Evolutionary conservation across 2,888 invertebrate genomes (phyloP).

Genomic region (Cephus runcator): DNA sequence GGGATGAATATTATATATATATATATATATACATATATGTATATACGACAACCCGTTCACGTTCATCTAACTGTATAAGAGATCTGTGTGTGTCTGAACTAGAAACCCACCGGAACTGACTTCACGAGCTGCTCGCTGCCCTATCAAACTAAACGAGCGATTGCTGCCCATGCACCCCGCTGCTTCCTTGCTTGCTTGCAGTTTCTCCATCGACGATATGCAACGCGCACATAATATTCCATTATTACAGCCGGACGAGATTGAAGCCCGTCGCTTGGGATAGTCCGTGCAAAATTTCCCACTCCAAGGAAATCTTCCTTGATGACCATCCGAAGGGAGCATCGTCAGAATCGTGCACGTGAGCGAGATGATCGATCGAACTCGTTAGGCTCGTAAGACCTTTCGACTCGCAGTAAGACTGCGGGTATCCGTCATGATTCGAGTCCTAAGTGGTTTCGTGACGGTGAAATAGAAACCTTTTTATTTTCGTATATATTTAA

Average conservation of each 20-base stretch:
- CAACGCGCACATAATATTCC: conserved; percentile 19
- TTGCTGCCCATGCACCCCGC: conserved; percentile 11
- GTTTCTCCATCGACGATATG: background rate
- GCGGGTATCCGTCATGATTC: too few relatives aligned
- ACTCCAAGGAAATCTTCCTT: too few relatives aligned
- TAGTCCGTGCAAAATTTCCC: too few relatives aligned
- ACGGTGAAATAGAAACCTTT: too few relatives aligned
- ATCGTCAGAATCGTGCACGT: too few relatives aligned
- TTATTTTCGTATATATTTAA: too few relatives aligned
- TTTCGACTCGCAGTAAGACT: too few relatives aligned
- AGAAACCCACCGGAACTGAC: conserved; percentile 33
- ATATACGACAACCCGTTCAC: conserved; percentile 12
- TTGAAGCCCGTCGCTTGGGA: too few relatives aligned
- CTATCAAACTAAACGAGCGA: conserved; percentile 35
- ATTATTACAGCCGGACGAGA: conserved; percentile 17
- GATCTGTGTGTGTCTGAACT: conserved; percentile 8
- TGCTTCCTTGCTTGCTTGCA: conserved; percentile 2
- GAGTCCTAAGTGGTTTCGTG: too few relatives aligned
- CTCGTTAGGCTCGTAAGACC: too few relatives aligned
- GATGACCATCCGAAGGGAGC: too few relatives aligned
- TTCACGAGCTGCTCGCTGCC: conserved; percentile 22
- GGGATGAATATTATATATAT: background rate
- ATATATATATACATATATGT: background rate
- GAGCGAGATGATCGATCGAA: too few relatives aligned
- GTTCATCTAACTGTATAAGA: background rate